Conservation (phyloP, 2,113 vertebrate genomes). For the rabbit (Oryctolagus cuniculus) region mOryCun1.1 NC_091435.1:149616001-149616500, state of each 20-base stretch:
- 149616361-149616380: constrained; percentile 94
- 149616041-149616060: background rate
- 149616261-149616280: background rate
- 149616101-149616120: background rate
- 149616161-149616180: background rate
- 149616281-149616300: background rate
- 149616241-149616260: background rate
- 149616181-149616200: background rate
- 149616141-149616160: no score
- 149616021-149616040: background rate
- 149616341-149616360: constrained; percentile 90
- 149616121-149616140: background rate
- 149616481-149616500: constrained; percentile 93
- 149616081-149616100: background rate
- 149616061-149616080: accelerated
- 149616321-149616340: constrained; percentile 71
- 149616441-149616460: constrained; percentile 93
- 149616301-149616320: background rate
- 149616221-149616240: background rate
- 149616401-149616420: constrained; percentile 94
- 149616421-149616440: constrained; percentile 90
- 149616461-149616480: constrained; percentile 92
- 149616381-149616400: constrained; percentile 93
- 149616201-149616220: background rate
- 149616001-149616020: background rate